Conservation (phyloP, 2,113 vertebrate genomes). For the Nothocercus nigrocapillus region DNA sequence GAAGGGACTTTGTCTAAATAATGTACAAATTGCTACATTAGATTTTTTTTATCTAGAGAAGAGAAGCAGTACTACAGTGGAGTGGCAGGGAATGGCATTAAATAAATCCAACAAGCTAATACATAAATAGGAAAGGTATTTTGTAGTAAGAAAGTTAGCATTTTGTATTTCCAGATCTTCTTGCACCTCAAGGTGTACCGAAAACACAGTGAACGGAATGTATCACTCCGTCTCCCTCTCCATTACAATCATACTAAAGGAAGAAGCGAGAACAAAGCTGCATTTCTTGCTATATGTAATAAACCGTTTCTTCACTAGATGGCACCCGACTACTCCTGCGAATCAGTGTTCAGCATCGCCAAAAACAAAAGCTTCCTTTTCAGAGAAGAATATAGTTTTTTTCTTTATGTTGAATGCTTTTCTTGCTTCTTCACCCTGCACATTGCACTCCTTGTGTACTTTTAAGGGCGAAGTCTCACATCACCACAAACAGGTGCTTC, state of each 20-base stretch:
- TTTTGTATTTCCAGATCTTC: neutral
- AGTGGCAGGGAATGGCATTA: neutral
- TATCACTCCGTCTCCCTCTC: neutral
- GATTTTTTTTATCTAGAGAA: neutral
- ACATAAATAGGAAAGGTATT: neutral
- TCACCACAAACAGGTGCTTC: neutral
- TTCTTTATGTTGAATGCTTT: neutral
- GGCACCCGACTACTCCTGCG: neutral
- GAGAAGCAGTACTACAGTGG: neutral
- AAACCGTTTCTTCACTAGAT: conserved; percentile 36
- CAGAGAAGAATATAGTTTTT: neutral
- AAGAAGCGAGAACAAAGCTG: neutral
- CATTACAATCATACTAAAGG: neutral
- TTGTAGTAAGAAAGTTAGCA: neutral
- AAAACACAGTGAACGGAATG: neutral
- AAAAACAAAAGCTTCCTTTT: neutral
- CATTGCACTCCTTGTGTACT: neutral
- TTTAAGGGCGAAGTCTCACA: neutral
- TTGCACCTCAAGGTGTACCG: neutral
- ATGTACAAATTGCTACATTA: neutral
- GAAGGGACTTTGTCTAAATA: neutral
- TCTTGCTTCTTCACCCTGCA: neutral
- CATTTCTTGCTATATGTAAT: neutral
- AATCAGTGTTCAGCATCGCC: neutral
- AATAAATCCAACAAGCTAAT: neutral